These are phyloP conservation scores for Gobius niger DNA, from an alignment of 2,113 vertebrate genomes.

Conservation along the genomic window DNA sequence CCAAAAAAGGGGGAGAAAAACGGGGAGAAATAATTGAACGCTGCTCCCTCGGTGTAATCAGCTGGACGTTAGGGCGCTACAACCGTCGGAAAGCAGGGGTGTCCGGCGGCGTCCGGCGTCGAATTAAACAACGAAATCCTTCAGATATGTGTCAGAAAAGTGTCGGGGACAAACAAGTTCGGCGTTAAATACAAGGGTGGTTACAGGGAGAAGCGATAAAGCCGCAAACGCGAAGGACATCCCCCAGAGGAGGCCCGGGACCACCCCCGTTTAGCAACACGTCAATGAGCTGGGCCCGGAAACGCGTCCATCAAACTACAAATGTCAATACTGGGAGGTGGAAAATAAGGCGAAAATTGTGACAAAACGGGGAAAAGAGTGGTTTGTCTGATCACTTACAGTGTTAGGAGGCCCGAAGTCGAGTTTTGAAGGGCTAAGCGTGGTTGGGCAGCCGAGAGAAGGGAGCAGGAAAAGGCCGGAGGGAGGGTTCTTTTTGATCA, in stretches of 20 bases:
- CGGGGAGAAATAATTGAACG: conserved; percentile 39
- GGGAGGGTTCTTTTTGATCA: not conserved
- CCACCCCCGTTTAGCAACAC: conserved; percentile 51
- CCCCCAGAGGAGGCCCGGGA: conserved; percentile 18
- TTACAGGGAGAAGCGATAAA: conserved; percentile 9
- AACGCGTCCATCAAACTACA: conserved; percentile 62
- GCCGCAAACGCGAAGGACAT: conserved; percentile 20
- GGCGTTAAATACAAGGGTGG: not conserved
- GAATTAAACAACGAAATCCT: not conserved
- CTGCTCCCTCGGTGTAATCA: conserved; percentile 85
- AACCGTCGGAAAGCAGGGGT: conserved; percentile 59
- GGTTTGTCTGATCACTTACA: not conserved
- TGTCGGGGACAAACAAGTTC: not conserved
- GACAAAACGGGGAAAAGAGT: not conserved
- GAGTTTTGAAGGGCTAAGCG: not conserved
- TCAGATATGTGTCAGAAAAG: not conserved
- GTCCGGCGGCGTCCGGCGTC: not conserved
- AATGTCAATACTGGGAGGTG: conserved; percentile 59
- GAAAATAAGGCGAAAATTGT: conserved; percentile 8
- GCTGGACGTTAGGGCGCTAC: conserved; percentile 80
- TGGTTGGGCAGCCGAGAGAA: not conserved
- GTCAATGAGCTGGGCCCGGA: conserved; percentile 55
- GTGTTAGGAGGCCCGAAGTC: not conserved
- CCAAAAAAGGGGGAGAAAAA: conserved; percentile 18
- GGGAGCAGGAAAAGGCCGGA: not conserved